Conservation (phyloP, 2,113 vertebrate genomes). For the Pelusios castaneus region DNA sequence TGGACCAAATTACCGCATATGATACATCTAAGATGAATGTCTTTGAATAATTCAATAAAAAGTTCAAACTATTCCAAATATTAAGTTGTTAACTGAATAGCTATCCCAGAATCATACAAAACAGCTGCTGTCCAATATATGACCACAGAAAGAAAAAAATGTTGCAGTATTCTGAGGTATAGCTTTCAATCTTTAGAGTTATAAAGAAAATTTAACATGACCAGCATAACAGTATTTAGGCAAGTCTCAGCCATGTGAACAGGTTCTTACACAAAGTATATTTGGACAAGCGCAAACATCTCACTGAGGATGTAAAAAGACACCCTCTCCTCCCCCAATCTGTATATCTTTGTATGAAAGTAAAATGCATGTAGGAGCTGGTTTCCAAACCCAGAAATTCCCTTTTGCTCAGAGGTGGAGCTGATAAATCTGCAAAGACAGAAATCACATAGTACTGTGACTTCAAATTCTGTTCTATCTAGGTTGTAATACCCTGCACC, state of each 20-base stretch:
- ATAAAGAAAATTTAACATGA: constrained; percentile 14
- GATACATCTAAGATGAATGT: fast-evolving
- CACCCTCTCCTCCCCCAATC: constrained; percentile 18
- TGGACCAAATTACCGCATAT: neutral
- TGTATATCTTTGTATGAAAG: constrained; percentile 58
- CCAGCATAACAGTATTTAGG: neutral
- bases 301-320: constrained; percentile 59
- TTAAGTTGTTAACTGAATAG: neutral
- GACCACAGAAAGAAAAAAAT: neutral
- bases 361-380: constrained; percentile 54
- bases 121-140: neutral
- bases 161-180: neutral
- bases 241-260: neutral
- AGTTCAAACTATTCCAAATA: neutral
- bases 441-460: constrained; percentile 59
- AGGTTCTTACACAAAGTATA: neutral
- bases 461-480: constrained; percentile 52
- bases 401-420: constrained; percentile 34
- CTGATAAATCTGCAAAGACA: constrained; percentile 60
- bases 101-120: neutral
- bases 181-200: neutral
- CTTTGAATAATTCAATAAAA: neutral
- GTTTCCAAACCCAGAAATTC: constrained; percentile 64
- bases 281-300: constrained; percentile 9
- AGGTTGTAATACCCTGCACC: constrained; percentile 46